Base-by-base conservation (phyloP, 2,888 invertebrate genomes). In the Cacoxenus indagator region DNA sequence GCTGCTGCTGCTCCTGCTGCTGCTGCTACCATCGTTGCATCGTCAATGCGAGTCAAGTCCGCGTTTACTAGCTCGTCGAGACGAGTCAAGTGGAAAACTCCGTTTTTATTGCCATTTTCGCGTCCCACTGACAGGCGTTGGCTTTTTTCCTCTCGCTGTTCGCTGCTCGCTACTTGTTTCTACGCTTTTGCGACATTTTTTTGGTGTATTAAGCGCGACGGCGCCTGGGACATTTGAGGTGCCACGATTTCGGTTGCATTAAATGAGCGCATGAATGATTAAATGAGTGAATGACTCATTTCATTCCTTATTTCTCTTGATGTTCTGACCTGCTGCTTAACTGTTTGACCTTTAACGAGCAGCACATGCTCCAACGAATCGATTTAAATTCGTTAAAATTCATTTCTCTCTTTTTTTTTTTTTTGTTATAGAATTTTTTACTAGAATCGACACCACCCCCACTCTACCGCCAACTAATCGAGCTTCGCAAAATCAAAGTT, bases 401-500 rank as follows among this genome's bases (percentile, higher is more conserved):
- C n/a, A n/a, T n/a, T n/a, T n/a, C 37, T 37, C 37, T 37, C 37
- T 11, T 37, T 37, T n/a, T n/a, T n/a, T n/a, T n/a, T n/a, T n/a
- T n/a, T n/a, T n/a, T n/a, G n/a, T n/a, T n/a, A n/a, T n/a, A n/a
- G n/a, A n/a, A n/a, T n/a, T n/a, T n/a, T n/a, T n/a, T n/a, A n/a
- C n/a, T n/a, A n/a, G n/a, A n/a, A n/a, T n/a, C n/a, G 6, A 37
- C 11, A 8, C 37, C 11, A 37, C 11, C 37, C 37, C 37, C 11
- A 6, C 37, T 37, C 37, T 37, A 11, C 37, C 37, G 6, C 27
- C 26, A 24, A 59, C 65, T 62, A 45, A 11, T 19, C 43, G 27
- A 26, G 24, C 14, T 17, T 6, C 51, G 19, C 76, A 37, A 22
- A 65, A 51, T 81, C 71, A 76, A 83, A 83, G 76, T 81, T 77